phyloP scores from a whole-genome alignment of 2,113 vertebrate species.

The Ammodytes dubius region DNA sequence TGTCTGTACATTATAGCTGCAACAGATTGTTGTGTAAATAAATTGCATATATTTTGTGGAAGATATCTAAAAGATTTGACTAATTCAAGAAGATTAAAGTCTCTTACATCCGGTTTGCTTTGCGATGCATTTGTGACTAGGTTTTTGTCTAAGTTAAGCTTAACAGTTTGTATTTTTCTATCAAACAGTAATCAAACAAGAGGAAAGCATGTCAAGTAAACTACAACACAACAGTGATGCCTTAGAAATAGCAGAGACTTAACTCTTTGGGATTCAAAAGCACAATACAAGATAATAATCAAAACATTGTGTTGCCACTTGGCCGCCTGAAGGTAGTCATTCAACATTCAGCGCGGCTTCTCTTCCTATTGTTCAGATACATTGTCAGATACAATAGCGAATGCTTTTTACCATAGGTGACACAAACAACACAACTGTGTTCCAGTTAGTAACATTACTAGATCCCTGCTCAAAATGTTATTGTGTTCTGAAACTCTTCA shows the following conservation, averaged over 20 bases:
- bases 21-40: too few species aligned
- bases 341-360: slow-evolving; percentile 14
- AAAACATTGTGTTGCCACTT: slow-evolving; percentile 27
- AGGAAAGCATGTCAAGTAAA: background rate
- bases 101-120: background rate
- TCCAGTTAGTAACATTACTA: slow-evolving; percentile 23
- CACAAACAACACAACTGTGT: slow-evolving; percentile 44
- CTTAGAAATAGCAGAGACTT: slow-evolving; percentile 14
- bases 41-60: too few species aligned
- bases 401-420: slow-evolving; percentile 45
- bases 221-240: background rate
- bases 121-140: background rate
- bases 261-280: slow-evolving; percentile 26
- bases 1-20: too few species aligned
- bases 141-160: background rate
- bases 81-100: background rate
- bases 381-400: slow-evolving; percentile 46
- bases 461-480: slow-evolving; percentile 24
- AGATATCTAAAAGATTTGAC: background rate
- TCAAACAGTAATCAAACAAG: background rate
- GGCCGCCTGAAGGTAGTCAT: slow-evolving; percentile 32
- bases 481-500: slow-evolving; percentile 34
- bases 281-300: slow-evolving; percentile 44
- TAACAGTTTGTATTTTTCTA: background rate
- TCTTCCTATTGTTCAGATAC: slow-evolving; percentile 37